Percentiles rank a stretch among this genome's conserved stretches.
Evolutionary conservation across 92 coral and sea anemone species (phyloP).

Genomic region (Meandrina meandrites): DNA sequence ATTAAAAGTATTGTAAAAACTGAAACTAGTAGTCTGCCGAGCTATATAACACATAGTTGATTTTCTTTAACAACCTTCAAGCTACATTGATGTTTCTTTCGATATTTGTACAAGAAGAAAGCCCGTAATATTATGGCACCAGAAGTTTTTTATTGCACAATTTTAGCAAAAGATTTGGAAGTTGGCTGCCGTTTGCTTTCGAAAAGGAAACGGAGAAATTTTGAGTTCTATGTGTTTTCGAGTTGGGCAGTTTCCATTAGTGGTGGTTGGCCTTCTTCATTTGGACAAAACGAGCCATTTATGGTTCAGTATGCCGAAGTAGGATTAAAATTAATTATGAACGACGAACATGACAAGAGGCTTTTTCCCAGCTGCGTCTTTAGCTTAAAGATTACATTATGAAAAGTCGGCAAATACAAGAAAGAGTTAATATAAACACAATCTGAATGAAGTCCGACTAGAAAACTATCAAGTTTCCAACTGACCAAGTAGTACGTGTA

Average conservation of each 20-base stretch:
- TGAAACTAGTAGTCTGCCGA: neutral
- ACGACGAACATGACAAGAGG: neutral
- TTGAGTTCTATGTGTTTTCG: too few species aligned
- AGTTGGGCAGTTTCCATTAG: too few species aligned
- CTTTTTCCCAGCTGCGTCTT: neutral
- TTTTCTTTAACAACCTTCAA: neutral
- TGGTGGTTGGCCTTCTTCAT: too few species aligned
- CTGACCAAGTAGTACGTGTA: neutral
- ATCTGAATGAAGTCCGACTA: neutral
- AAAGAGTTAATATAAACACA: neutral
- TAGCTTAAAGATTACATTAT: neutral
- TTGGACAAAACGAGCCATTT: neutral
- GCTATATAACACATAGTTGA: neutral
- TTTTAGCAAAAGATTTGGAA: too few species aligned
- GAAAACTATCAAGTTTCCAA: neutral
- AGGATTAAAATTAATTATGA: neutral
- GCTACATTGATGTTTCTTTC: too few species aligned
- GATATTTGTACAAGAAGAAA: too few species aligned
- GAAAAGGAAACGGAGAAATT: too few species aligned
- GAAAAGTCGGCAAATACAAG: neutral
- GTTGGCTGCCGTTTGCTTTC: too few species aligned
- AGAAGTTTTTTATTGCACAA: too few species aligned
- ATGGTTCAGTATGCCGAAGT: neutral
- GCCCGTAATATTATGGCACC: too few species aligned
- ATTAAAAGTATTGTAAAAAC: neutral